Evolutionary conservation across 2,797 vertebrate genomes (phyloP).

Genomic region (Pseudocheirus occidentalis): DNA sequence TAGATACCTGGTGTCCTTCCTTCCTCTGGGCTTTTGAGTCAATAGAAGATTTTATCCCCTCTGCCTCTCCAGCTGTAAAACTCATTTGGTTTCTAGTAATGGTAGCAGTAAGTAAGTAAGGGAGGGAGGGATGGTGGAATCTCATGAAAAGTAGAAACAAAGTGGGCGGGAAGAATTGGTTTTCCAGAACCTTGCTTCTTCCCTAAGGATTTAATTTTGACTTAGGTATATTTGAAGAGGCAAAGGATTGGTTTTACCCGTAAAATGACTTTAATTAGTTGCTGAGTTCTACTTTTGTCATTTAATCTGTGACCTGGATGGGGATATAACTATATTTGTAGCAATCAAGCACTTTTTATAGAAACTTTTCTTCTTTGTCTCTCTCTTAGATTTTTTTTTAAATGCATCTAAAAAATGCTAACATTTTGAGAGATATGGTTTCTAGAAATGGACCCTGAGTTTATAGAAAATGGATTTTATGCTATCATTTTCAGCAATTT

Average conservation of each 20-base stretch:
- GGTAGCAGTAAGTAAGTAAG: conserved; percentile 25
- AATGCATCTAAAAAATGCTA: background rate
- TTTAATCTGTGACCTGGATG: background rate
- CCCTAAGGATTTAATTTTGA: conserved; percentile 22
- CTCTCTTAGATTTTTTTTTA: background rate
- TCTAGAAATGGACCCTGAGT: conserved; percentile 7
- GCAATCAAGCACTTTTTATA: background rate
- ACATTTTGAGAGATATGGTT: conserved; percentile 24
- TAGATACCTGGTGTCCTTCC: conserved; percentile 22
- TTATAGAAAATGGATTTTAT: conserved; percentile 18
- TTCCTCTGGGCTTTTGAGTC: conserved; percentile 7
- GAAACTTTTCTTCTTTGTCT: background rate
- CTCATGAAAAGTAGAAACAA: conserved; percentile 46
- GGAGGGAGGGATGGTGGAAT: conserved; percentile 44
- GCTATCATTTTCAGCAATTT: background rate
- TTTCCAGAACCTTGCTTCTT: conserved; percentile 51
- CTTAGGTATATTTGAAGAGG: conserved; percentile 14
- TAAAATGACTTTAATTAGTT: background rate
- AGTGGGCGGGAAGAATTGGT: background rate
- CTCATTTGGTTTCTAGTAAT: conserved; percentile 50
- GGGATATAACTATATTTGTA: background rate
- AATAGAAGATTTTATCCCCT: background rate
- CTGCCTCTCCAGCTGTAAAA: conserved; percentile 65
- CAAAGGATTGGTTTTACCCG: conserved; percentile 9
- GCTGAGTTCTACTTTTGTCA: background rate